phyloP scores from a whole-genome alignment of 1,140 invertebrate species.

The Melipona quadrifasciata region DNA sequence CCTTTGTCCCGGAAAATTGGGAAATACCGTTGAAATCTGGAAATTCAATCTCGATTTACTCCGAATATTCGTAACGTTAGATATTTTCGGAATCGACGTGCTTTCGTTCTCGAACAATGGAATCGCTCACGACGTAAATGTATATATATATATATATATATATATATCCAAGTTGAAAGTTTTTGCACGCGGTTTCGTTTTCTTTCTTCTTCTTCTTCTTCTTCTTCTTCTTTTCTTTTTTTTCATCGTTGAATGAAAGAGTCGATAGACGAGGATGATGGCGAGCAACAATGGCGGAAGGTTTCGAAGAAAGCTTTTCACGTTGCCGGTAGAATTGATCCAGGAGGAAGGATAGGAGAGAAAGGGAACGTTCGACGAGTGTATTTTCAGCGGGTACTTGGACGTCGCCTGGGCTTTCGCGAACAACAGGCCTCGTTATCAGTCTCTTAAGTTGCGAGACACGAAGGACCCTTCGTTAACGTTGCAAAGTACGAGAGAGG shows the following conservation, averaged over 20 bases:
- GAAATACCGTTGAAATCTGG: neutral
- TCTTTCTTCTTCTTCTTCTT: neutral
- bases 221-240: too few relatives aligned
- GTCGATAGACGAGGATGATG: neutral
- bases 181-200: neutral
- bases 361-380: neutral
- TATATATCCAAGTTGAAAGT: neutral
- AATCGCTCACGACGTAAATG: neutral
- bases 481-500: neutral
- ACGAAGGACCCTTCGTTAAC: constrained; percentile 20
- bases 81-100: neutral
- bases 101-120: neutral
- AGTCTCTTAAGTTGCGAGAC: constrained; percentile 24
- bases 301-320: neutral
- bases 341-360: too few relatives aligned
- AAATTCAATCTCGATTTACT: neutral
- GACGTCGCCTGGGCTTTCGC: neutral
- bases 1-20: neutral
- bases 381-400: constrained; percentile 10
- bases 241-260: neutral
- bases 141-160: too few relatives aligned
- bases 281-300: neutral
- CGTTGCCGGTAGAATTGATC: neutral
- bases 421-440: constrained; percentile 38
- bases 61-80: neutral